Conservation (phyloP, 2,797 vertebrate species). For the Platalea minor region DNA sequence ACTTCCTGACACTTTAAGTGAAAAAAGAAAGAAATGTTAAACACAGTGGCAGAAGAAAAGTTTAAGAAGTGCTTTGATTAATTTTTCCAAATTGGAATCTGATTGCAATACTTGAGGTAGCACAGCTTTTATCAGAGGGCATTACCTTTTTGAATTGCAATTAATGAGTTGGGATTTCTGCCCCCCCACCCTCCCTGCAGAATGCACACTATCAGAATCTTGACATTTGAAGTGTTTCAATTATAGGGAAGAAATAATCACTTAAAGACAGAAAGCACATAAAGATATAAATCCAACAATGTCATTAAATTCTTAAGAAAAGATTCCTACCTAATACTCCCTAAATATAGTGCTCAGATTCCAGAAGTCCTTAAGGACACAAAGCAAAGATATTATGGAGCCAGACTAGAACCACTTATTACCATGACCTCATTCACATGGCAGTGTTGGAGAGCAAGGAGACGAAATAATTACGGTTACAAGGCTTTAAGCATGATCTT, state of each 20-base stretch:
- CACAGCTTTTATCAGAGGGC: neutral
- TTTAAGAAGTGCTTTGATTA: neutral
- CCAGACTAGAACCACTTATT: neutral
- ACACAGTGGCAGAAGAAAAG: neutral
- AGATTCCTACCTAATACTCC: neutral
- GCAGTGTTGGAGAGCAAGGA: neutral
- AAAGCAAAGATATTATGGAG: neutral
- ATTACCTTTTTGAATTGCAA: neutral
- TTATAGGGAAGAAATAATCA: neutral
- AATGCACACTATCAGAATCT: neutral
- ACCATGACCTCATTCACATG: neutral
- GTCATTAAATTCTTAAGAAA: neutral
- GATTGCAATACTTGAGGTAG: neutral
- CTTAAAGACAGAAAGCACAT: neutral
- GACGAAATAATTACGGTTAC: neutral
- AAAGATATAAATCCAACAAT: neutral
- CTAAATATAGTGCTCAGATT: neutral
- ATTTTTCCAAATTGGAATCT: neutral
- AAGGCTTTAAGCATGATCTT: neutral
- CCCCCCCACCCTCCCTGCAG: neutral
- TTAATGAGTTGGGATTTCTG: neutral
- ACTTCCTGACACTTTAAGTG: conserved; percentile 15
- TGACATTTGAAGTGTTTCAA: neutral
- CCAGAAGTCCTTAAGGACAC: neutral
- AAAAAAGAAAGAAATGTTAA: conserved; percentile 36